Evolutionary conservation across 2,797 vertebrate species (phyloP).

Genomic region (Mus spretus): DNA sequence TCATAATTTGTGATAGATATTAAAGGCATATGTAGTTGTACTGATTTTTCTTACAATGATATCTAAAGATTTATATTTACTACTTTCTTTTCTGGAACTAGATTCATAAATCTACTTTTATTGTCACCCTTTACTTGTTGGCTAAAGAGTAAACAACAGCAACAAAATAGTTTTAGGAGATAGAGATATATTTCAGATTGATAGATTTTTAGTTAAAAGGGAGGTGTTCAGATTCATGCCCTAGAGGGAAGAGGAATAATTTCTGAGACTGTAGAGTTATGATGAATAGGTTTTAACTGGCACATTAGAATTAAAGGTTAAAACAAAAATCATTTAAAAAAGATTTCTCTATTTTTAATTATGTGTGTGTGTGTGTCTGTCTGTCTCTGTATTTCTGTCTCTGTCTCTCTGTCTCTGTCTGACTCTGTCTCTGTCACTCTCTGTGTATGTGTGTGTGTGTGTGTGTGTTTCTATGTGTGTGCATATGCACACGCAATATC

Average conservation of each 20-base stretch:
- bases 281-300: background rate
- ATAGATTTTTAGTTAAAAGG: background rate
- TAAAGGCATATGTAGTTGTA: background rate
- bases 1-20: background rate
- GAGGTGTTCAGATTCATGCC: background rate
- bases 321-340: background rate
- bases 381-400: background rate
- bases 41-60: background rate
- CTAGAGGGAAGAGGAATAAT: background rate
- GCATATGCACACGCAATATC: too few relatives aligned
- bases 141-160: background rate
- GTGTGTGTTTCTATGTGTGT: background rate
- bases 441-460: background rate
- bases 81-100: constrained; percentile 22
- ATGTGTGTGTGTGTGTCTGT: background rate
- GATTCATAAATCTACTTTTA: background rate
- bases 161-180: background rate
- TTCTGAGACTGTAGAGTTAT: background rate
- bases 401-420: background rate
- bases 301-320: constrained; percentile 12
- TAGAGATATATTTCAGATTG: constrained; percentile 20
- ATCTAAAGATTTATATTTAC: constrained; percentile 5
- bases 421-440: background rate
- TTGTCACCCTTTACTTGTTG: background rate
- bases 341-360: background rate